Base-by-base conservation (phyloP, 2,113 vertebrate species). In the Phalacrocorax aristotelis region DNA sequence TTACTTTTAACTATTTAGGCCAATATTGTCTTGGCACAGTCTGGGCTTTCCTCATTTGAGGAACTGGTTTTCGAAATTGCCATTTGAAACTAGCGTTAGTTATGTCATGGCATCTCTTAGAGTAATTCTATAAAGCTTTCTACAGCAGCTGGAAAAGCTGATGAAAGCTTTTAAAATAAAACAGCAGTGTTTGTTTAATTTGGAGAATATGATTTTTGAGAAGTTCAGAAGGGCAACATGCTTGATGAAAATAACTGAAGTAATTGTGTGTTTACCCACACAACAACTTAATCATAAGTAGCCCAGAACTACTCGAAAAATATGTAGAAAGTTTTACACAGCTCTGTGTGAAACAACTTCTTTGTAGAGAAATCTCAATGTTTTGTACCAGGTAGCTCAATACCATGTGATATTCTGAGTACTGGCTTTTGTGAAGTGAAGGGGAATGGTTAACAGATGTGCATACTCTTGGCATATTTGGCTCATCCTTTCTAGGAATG, bases 101-200 rank as follows among this genome's bases (percentile, higher is more conserved):
- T 95, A 48, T 66, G 79, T 78, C 49, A 26, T 93, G 89, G 74
- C 69, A 83, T 89, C 70, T 94, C 81, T 80, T 66, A 3, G 25
- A 92, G 89, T 85, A 58, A 90, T 79, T 95, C 74, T 85, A 8
- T 64, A 54, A 95, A 89, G 79, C 83, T 62, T 77, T 87, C 44
- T 44, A 32, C 57, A 95, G 68, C 83, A 93, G 64, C 81, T 87
- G 93, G 77, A 69, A 89, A 95, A 95, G 84, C 81, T 94, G 93
- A 57, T 95, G 93, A 95, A 96, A 97, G 62, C 74, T 89, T 95
- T 95, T 55, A 76, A 93, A 92, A 83, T 91, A 87, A 95, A 96
- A 95, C 80, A 85, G 75, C 54, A 72, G 70, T 23, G 40, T 90
- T 94, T 92, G 92, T 96, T 96, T 94, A 92, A 92, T 97, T 92